Base-by-base conservation (phyloP, 2,113 vertebrate species). In the Lophura nycthemera region DNA sequence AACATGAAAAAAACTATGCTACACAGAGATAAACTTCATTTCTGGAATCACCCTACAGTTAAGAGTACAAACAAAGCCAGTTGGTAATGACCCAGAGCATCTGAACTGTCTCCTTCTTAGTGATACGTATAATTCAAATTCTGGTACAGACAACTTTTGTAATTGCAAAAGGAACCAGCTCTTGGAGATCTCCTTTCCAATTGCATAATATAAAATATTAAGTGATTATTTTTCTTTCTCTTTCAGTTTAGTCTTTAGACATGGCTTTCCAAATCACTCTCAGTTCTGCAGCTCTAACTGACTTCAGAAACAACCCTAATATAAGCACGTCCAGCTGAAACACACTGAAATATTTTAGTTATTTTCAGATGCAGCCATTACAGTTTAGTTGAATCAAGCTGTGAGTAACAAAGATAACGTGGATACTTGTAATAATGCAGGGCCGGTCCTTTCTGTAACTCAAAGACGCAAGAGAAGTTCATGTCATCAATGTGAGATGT, bases 311-410 rank as follows among this genome's bases (percentile, higher is more conserved):
- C 63, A 90, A 92, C 63, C 63, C n/a, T 61, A 52, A 56, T 91
- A 83, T 95, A 83, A 75, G 42, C 79, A 74, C 66, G 81, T 89
- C 73, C 36, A 96, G 52, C n/a, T 34, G 64, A 92, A 97, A 64
- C 69, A 94, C 43, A 89, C 74, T 67, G 69, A 89, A 10, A 87
- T 89, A 82, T 82, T 93, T 86, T 87, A 92, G 90, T 65, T 77
- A 93, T 91, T 96, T 94, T 89, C 87, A 89, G 90, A 91, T 89
- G 90, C 94, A 96, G 97, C 95, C 95, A 83, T 96, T 96, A 94
- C 86, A 96, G 70, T 94, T 94, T 76, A 97, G 48, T 63, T 89
- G 74, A 87, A 87, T 79, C 77, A 88, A 95, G 87, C 95, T 96
- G 86, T 89, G 83, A 89, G 71, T 48, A 92, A 52, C 72, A 87